A percentile compares a stretch with the other conserved stretches of the same genome.
Evolutionary conservation across 2,797 vertebrate genomes (phyloP).

Genomic region (Arnoldichthys spilopterus): DNA sequence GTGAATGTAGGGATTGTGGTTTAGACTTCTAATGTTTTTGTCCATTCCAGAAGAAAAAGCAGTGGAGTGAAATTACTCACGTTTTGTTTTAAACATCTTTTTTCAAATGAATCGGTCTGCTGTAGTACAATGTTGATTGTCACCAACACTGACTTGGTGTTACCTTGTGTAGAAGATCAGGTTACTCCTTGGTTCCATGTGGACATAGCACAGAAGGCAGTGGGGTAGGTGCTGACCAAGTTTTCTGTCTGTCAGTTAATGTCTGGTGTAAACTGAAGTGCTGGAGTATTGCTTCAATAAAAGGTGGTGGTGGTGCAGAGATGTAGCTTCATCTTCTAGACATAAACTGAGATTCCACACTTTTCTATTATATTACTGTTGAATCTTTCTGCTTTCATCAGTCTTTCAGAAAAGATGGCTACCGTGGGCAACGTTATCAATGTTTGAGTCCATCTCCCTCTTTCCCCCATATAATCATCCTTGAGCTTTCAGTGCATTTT

Average conservation of each 20-base stretch:
- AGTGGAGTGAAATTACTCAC: neutral
- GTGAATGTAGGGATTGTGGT: neutral
- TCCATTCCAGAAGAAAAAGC: neutral
- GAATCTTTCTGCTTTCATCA: neutral
- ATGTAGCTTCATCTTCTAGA: neutral
- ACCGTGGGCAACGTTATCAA: neutral
- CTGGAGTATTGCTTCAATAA: neutral
- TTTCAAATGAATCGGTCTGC: too few species aligned
- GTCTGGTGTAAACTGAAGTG: neutral
- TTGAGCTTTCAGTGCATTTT: neutral
- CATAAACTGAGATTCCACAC: neutral
- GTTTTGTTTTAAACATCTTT: too few species aligned
- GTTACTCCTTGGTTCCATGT: too few species aligned
- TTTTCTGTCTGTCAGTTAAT: neutral
- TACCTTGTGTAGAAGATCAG: too few species aligned
- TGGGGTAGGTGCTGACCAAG: too few species aligned
- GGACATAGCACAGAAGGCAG: too few species aligned
- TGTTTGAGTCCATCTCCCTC: neutral
- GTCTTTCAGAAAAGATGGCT: neutral
- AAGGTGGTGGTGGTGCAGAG: too few species aligned
- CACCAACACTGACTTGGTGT: too few species aligned
- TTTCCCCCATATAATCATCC: too few species aligned
- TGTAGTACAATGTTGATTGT: too few species aligned
- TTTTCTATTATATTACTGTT: too few species aligned
- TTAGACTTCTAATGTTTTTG: neutral